Evolutionary conservation across 1,140 invertebrate species (phyloP).

Genomic region (Habropoda laboriosa): DNA sequence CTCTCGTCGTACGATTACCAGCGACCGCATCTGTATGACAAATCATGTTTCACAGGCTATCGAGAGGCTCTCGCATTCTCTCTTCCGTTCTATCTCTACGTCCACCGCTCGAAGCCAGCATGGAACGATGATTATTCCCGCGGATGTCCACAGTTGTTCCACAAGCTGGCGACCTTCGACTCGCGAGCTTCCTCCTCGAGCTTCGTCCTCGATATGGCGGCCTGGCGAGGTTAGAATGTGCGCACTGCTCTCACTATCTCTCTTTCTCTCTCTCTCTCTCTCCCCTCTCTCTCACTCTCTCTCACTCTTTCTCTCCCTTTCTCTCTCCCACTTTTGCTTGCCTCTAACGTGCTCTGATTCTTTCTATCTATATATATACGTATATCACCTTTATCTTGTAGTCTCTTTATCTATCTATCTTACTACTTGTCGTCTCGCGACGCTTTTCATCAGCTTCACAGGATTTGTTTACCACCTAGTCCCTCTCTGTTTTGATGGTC

Average conservation of each 20-base stretch:
- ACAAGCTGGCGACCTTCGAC: conserved; percentile 34
- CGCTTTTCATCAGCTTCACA: no score
- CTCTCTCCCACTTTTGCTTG: neutral
- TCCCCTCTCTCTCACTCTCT: no score
- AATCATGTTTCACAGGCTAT: conserved; percentile 78
- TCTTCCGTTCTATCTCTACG: conserved; percentile 59
- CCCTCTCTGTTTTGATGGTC: neutral
- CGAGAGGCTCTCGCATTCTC: conserved; percentile 75
- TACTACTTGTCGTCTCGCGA: neutral
- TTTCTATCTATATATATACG: no score
- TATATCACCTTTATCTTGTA: neutral
- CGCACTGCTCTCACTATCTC: conserved; percentile 7
- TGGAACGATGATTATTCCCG: conserved; percentile 51
- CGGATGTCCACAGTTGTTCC: conserved; percentile 11
- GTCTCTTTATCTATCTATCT: neutral
- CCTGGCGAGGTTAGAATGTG: conserved; percentile 43
- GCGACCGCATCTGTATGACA: conserved; percentile 74
- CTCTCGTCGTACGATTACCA: conserved; percentile 74
- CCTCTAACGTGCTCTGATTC: neutral
- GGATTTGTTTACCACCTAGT: neutral
- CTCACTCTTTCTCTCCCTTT: no score
- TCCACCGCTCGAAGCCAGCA: conserved; percentile 60
- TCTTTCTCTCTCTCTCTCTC: neutral
- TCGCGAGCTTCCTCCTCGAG: conserved; percentile 22
- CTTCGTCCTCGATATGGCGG: conserved; percentile 46